phyloP scores from a whole-genome alignment of 37 sponge, comb jelly and placozoan genomes.

The Crambe crambe region DNA sequence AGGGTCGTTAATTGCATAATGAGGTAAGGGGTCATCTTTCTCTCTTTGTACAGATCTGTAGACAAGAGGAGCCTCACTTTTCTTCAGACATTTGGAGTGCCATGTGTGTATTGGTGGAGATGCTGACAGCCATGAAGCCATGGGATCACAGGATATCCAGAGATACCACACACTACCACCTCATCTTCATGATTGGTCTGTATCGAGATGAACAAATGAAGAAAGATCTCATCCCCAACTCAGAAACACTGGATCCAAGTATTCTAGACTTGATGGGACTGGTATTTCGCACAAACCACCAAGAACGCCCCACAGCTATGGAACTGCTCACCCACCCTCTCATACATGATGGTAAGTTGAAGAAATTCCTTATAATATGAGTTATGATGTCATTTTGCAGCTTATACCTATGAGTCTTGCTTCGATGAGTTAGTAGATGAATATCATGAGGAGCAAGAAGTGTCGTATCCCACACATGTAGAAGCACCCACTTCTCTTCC shows the following conservation, averaged over 20 bases:
- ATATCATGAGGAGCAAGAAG: background rate
- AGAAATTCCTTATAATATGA: background rate
- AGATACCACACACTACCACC: background rate
- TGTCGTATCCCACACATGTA: background rate
- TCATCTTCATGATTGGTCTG: constrained; percentile 27
- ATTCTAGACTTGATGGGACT: constrained; percentile 12
- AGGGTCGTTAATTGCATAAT: background rate
- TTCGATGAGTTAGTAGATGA: background rate
- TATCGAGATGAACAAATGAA: constrained; percentile 34
- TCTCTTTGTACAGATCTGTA: background rate
- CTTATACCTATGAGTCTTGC: background rate
- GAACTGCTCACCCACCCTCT: constrained; percentile 18
- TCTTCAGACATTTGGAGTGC: constrained; percentile 52
- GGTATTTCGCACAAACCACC: constrained; percentile 6
- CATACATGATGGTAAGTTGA: too few species aligned
- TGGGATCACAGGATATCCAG: background rate
- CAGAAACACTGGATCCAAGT: background rate
- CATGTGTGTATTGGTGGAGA: constrained; percentile 47
- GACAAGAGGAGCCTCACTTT: constrained; percentile 7
- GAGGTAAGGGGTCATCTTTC: background rate
- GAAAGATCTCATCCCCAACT: constrained; percentile 19
- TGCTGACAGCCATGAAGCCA: constrained; percentile 40
- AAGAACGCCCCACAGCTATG: background rate
- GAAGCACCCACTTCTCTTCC: background rate
- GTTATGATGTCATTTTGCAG: background rate